Conservation (phyloP, 2,113 vertebrate species). For the Australoheros scitulus region DNA sequence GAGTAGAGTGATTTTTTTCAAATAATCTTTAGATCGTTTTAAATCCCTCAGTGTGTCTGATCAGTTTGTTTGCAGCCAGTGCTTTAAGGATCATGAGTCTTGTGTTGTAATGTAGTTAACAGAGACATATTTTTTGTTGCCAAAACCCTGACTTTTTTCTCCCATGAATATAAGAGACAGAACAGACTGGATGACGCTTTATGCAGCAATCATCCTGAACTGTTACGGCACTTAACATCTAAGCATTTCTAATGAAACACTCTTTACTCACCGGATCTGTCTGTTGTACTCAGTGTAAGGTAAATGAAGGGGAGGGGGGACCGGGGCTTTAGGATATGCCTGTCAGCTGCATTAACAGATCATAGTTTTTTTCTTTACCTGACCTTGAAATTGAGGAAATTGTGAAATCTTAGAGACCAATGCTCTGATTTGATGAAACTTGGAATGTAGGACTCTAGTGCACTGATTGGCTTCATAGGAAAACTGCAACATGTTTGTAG, state of each 20-base stretch:
- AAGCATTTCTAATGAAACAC: slow-evolving; percentile 44
- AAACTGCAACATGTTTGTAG: slow-evolving; percentile 25
- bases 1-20: slow-evolving; percentile 4
- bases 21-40: background rate
- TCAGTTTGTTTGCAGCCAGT: background rate
- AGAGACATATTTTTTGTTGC: background rate
- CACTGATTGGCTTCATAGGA: slow-evolving; percentile 50
- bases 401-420: slow-evolving; percentile 61
- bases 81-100: background rate
- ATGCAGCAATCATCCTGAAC: slow-evolving; percentile 25
- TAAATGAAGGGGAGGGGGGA: background rate
- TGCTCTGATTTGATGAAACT: slow-evolving; percentile 63
- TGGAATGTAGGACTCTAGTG: slow-evolving; percentile 32
- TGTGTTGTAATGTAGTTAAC: background rate
- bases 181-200: background rate
- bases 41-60: background rate
- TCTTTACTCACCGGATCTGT: slow-evolving; percentile 21
- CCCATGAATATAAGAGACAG: background rate
- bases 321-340: slow-evolving; percentile 23
- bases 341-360: slow-evolving; percentile 65
- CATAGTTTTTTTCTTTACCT: slow-evolving; percentile 42
- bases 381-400: slow-evolving; percentile 66
- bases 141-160: slow-evolving; percentile 7
- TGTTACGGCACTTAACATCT: slow-evolving; percentile 43
- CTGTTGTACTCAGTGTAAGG: slow-evolving; percentile 22